A percentile compares a stretch with the other conserved stretches of the same genome.
These are phyloP conservation scores for Xanthorhoe spadicearia DNA, from an alignment of 2,888 invertebrate species.

Conservation along the genomic window DNA sequence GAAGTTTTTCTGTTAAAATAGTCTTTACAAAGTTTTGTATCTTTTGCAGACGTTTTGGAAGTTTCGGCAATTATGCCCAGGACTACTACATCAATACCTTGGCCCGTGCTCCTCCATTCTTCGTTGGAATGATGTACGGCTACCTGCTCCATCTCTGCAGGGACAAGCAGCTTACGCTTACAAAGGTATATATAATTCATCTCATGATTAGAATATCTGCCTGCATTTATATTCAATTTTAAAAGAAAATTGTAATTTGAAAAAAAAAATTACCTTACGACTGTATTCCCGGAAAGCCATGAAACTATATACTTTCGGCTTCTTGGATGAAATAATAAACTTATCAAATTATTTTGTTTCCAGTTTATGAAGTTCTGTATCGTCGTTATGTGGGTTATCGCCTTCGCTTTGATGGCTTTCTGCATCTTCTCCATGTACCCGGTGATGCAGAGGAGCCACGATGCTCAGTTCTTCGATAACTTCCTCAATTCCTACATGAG, in stretches of 20 bases:
- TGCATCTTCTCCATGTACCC: conserved; percentile 64
- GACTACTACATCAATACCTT: conserved; percentile 62
- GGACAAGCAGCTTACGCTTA: conserved; percentile 53
- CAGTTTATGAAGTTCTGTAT: conserved; percentile 48
- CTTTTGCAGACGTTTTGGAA: conserved; percentile 21
- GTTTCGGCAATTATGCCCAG: conserved; percentile 46
- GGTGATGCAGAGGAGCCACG: conserved; percentile 55
- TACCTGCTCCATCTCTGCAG: conserved; percentile 59
- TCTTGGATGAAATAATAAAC: no score
- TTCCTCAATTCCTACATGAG: conserved; percentile 69
- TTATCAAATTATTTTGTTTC: background rate
- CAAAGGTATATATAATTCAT: conserved; percentile 41
- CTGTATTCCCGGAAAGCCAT: no score
- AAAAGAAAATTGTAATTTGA: no score
- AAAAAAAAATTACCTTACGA: no score
- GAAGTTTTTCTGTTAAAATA: background rate
- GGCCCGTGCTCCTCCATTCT: conserved; percentile 64
- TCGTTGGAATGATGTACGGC: conserved; percentile 65
- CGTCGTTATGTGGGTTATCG: conserved; percentile 53
- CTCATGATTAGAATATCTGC: background rate
- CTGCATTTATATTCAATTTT: conserved; percentile 1
- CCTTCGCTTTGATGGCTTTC: conserved; percentile 57
- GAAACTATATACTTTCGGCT: no score
- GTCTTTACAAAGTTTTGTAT: background rate
- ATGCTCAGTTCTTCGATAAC: conserved; percentile 56